Conservation (phyloP, 2,797 vertebrate genomes). For the Mormyrops attenuatus region DNA sequence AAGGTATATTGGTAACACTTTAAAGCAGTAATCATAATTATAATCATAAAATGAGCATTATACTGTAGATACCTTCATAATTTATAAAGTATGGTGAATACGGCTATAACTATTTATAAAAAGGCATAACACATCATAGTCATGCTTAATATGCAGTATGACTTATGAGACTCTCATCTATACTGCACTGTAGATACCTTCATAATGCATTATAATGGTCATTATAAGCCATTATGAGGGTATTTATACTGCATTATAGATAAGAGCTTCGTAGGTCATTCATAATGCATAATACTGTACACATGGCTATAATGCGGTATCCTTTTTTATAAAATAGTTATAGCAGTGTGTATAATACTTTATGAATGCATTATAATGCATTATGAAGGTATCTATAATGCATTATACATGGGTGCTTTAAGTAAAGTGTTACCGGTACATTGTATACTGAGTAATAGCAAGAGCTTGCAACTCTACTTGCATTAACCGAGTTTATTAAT, state of each 20-base stretch:
- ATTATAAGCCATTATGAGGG: background rate
- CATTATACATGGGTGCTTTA: background rate
- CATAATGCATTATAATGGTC: background rate
- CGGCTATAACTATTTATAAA: background rate
- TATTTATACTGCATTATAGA: background rate
- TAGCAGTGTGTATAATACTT: background rate
- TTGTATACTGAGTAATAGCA: background rate
- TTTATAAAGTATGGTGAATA: background rate
- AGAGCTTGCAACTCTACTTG: background rate
- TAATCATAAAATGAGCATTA: background rate
- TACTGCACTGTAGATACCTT: background rate
- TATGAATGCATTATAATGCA: background rate
- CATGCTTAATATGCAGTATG: background rate
- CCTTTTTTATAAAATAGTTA: background rate
- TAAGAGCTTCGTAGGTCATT: background rate
- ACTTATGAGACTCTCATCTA: background rate
- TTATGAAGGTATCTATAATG: background rate
- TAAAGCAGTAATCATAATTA: background rate
- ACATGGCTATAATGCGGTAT: background rate
- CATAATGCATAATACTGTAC: background rate
- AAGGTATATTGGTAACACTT: background rate
- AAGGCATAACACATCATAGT: background rate
- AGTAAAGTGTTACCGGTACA: background rate
- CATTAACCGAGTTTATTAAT: background rate
- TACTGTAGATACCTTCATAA: background rate